phyloP scores from a whole-genome alignment of 2,888 invertebrate species.

The Lissonota sp. region DNA sequence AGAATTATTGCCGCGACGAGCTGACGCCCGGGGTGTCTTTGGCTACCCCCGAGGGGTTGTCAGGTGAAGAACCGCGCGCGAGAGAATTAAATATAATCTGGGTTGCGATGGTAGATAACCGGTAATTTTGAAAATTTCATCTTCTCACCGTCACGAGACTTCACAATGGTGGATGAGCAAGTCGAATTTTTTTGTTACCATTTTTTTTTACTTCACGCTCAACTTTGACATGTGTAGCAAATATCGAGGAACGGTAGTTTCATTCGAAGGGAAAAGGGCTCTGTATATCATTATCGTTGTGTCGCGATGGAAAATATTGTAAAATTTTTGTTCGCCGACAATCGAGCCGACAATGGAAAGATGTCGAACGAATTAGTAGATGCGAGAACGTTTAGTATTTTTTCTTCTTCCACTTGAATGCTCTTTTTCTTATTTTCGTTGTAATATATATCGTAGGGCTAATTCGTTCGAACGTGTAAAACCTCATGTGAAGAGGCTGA shows the following conservation, averaged over 20 bases:
- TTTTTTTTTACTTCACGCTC: background rate
- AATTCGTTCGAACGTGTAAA: conserved; percentile 24
- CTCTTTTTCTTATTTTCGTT: conserved; percentile 7
- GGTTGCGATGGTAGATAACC: conserved; percentile 15
- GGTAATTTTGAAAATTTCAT: conserved; percentile 38
- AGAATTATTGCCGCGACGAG: conserved; percentile 66
- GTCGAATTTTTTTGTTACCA: background rate
- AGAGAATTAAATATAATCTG: conserved; percentile 34
- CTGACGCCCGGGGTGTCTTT: conserved; percentile 58
- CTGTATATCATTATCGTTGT: background rate
- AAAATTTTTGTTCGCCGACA: conserved; percentile 18
- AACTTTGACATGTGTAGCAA: too few species aligned
- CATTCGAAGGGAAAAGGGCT: background rate
- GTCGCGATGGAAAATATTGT: background rate
- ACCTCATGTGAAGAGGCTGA: background rate
- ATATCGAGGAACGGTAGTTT: too few species aligned
- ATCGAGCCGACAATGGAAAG: conserved; percentile 3
- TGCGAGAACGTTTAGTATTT: conserved; percentile 22
- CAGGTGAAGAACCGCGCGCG: conserved; percentile 43
- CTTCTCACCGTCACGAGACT: background rate
- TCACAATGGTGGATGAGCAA: background rate
- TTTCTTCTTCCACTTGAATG: conserved; percentile 7
- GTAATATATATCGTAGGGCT: background rate
- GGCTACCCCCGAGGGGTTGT: conserved; percentile 36
- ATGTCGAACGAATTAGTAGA: conserved; percentile 50